Conservation (phyloP, 2,113 vertebrate species). For the Eleginops maclovinus region DNA sequence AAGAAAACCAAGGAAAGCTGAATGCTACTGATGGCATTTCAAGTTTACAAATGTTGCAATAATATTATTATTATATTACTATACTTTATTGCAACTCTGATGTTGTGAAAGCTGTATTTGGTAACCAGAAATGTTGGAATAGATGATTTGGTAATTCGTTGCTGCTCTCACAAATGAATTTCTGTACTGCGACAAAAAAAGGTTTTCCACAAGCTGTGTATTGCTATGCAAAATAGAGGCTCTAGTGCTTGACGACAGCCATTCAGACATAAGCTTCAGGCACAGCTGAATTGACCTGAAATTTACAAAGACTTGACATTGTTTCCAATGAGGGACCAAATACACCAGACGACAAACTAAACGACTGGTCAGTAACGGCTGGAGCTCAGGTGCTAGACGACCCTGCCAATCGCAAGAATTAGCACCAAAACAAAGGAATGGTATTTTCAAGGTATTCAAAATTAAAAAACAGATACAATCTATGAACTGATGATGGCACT, state of each 20-base stretch:
- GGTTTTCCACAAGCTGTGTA: neutral
- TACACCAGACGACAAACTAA: neutral
- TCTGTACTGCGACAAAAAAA: neutral
- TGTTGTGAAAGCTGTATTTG: too few relatives aligned
- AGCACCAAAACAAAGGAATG: neutral
- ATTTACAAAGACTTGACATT: neutral
- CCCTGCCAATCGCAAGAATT: neutral
- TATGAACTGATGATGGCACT: neutral
- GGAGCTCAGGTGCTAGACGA: neutral
- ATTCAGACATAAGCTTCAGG: neutral
- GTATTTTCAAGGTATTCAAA: too few relatives aligned
- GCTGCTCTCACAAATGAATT: too few relatives aligned
- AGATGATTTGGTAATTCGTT: neutral
- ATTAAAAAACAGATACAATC: neutral
- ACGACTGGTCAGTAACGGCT: neutral
- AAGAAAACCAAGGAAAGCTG: too few relatives aligned
- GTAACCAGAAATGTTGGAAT: neutral
- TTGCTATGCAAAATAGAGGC: neutral
- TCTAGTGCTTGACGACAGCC: neutral
- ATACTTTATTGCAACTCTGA: too few relatives aligned
- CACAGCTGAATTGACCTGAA: neutral
- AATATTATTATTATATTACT: too few relatives aligned
- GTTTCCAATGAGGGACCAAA: neutral
- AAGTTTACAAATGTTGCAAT: too few relatives aligned
- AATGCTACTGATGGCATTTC: too few relatives aligned